Evolutionary conservation across 2,888 invertebrate genomes (phyloP), one percentile per base, ranked within the genome.

Genomic region (Scrobipalpa costella): DNA sequence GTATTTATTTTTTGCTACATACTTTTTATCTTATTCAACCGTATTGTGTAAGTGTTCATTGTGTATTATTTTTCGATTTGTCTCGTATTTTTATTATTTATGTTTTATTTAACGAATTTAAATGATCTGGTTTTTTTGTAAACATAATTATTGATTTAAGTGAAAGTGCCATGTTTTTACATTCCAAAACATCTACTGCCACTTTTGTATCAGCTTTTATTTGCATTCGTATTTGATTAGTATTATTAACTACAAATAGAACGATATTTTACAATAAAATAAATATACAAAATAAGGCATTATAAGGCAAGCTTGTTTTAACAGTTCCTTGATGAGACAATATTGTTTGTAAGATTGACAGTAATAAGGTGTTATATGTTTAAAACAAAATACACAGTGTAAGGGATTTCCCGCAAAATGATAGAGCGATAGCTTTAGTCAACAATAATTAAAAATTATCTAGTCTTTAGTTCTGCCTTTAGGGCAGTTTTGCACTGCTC

Each of bases 91-190:
- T 50, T 21, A 19, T 9, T 50, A 19, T 19, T n/a, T 50, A 50
- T 19, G 5, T n/a, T 9, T 44, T 52, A 9, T 13, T 21, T 27
- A 52, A 11, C 27, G 50, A 27, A 52, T 27, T 27, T 2, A 2
- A 21, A 21, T 52, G 50, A 52, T 52, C 50, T 52, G 50, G 8
- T 49, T 49, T 11, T 17, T 47, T 40, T 40, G 3, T 40, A 13
- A 13, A 0, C 8, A 7, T 47, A 47, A n/a, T 2, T 50, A 50
- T 21, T 21, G 21, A 21, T 21, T 21, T 21, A 52, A 21, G 11
- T 52, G 6, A 21, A 52, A 1, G 50, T 52, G 50, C 15, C 47
- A 58, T 65, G 36, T 57, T 44, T 58, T 62, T 58, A 61, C 63
- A 62, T 62, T 59, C 50, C 50, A 52, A 52, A 52, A 6, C 50